Evolutionary conservation across 2,888 invertebrate species (phyloP).

Genomic region (Polylopha cassiicola): DNA sequence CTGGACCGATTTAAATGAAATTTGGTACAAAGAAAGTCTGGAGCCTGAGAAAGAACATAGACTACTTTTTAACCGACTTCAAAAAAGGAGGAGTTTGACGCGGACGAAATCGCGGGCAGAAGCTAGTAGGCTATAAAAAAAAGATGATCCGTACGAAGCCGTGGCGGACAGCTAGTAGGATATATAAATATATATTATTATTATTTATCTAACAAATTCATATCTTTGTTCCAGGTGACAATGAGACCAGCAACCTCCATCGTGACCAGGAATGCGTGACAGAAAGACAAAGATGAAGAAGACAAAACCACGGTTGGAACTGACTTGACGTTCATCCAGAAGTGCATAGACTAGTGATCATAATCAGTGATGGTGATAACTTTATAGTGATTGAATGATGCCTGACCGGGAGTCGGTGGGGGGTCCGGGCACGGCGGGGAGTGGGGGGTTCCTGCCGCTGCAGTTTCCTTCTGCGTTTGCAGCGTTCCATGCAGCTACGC

Average conservation of each 20-base stretch:
- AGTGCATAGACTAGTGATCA: background rate
- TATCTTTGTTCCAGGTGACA: constrained; percentile 61
- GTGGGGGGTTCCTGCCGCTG: constrained; percentile 76
- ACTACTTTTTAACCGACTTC: too few relatives aligned
- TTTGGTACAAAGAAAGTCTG: too few relatives aligned
- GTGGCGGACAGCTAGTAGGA: too few relatives aligned
- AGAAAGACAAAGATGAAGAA: constrained; percentile 42
- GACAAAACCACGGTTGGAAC: constrained; percentile 54
- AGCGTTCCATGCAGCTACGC: constrained; percentile 79
- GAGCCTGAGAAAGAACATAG: too few relatives aligned
- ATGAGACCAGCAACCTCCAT: constrained; percentile 35
- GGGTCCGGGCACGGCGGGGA: constrained; percentile 74
- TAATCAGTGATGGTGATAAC: constrained; percentile 25
- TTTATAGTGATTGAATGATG: constrained; percentile 55
- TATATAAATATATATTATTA: too few relatives aligned
- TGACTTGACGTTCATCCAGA: constrained; percentile 51
- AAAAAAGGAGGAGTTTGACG: too few relatives aligned
- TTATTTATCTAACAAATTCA: too few relatives aligned
- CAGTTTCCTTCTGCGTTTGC: constrained; percentile 78
- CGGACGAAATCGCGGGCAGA: too few relatives aligned
- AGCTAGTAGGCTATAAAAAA: too few relatives aligned
- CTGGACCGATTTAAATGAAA: too few relatives aligned
- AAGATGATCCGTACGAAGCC: too few relatives aligned
- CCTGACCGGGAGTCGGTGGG: constrained; percentile 76
- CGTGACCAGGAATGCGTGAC: constrained; percentile 37